Evolutionary conservation across 2,797 vertebrate genomes (phyloP), one percentile per base, ranked within the genome.

Genomic region (Margarornis squamiger): DNA sequence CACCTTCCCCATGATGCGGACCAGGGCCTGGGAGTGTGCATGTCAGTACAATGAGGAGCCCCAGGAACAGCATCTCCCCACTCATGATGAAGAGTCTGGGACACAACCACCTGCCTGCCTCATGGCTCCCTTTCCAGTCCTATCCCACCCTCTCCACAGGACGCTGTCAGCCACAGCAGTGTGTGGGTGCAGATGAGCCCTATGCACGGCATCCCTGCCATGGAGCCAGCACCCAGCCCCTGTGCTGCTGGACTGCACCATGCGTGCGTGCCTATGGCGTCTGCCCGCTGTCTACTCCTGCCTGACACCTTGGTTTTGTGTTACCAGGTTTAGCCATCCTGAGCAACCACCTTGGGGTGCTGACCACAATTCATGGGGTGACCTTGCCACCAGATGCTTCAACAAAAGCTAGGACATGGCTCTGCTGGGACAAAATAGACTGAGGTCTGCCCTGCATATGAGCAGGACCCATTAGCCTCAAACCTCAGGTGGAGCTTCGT

Each of bases 381-480:
- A 95, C 90, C 90, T 95, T 96, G 91, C 79, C 46, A 80, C 32
- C 34, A 57, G 21, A 21, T 65, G 45, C 52, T 27, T 46, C 52
- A 59, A 17, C 21, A 12, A 8, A 48, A 91, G 32, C 15, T 12
- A 32, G 38, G 54, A 81, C 0, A 0, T 45, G 78, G 27, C 29
- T 80, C 19, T 84, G 32, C 49, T 88, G n/a, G 59, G 52, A 63
- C 22, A 30, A 29, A 10, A 29, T 1, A 32, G 78, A 19, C 36
- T 66, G 58, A 48, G 66, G 18, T 48, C 59, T 84, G 39, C 13
- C 23, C 36, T 48, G 39, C 0, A 0, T 12, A 12, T 18, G 32
- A 36, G 21, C 34, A 61, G 63, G 46, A 21, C 32, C 34, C 45
- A 11, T 3, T 7, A 38, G 54, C 76, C 34, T 77, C 72, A 86